Conservation (phyloP, 2,797 vertebrate genomes). For the Peromyscus nudipes region DNA sequence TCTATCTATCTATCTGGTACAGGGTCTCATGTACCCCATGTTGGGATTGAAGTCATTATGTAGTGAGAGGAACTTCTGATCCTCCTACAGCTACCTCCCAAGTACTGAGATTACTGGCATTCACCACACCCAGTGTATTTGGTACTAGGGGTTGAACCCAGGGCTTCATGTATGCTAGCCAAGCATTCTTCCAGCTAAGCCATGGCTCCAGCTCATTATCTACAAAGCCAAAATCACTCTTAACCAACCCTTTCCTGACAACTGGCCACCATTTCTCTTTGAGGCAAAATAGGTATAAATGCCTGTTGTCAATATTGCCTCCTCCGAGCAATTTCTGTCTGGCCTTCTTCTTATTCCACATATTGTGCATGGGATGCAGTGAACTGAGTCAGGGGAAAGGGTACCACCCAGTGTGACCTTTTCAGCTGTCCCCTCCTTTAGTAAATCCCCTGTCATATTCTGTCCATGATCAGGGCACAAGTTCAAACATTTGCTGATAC, state of each 20-base stretch:
- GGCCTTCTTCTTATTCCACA: background rate
- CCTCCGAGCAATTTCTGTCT: background rate
- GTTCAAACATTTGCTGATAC: background rate
- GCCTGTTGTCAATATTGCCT: background rate
- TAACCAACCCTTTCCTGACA: background rate
- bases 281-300: background rate
- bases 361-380: background rate
- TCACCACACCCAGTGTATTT: too few relatives aligned
- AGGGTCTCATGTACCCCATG: background rate
- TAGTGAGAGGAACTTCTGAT: background rate
- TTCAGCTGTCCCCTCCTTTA: constrained; percentile 12
- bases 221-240: background rate
- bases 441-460: background rate
- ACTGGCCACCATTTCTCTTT: background rate
- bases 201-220: background rate
- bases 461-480: background rate
- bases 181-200: background rate
- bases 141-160: background rate
- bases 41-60: background rate
- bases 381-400: background rate
- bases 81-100: background rate
- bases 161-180: background rate
- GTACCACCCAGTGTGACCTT: background rate
- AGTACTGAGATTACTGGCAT: background rate
- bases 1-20: too few relatives aligned